These are phyloP conservation scores for Brachionus rubens DNA, from an alignment of 1,140 invertebrate species.

Conservation along the genomic window DNA sequence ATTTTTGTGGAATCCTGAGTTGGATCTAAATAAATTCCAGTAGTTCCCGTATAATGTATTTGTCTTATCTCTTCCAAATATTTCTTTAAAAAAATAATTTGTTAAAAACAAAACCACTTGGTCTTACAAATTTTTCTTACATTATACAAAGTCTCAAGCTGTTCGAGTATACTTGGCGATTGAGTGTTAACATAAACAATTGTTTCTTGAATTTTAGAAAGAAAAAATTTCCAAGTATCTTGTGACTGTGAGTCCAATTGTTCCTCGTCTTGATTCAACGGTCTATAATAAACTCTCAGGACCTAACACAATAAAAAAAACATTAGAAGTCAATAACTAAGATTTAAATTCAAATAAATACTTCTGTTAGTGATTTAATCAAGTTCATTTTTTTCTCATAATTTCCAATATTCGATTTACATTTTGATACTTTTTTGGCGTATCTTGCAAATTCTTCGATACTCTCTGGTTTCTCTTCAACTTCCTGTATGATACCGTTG, in stretches of 20 bases:
- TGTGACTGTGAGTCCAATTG: constrained; percentile 54
- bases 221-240: constrained; percentile 55
- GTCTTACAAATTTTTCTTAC: constrained; percentile 48
- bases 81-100: constrained; percentile 49
- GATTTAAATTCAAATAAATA: neutral
- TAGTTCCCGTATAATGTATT: constrained; percentile 53
- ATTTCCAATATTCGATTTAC: constrained; percentile 54
- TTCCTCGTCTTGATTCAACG: constrained; percentile 57
- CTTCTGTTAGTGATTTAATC: constrained; percentile 59
- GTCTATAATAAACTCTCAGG: constrained; percentile 56
- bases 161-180: constrained; percentile 55
- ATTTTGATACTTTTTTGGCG: constrained; percentile 55
- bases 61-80: constrained; percentile 53
- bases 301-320: too few relatives aligned
- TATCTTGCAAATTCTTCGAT: constrained; percentile 56
- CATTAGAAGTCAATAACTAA: too few relatives aligned
- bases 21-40: constrained; percentile 56
- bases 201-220: constrained; percentile 57
- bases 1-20: constrained; percentile 53
- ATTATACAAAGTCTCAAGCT: constrained; percentile 54
- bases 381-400: constrained; percentile 57
- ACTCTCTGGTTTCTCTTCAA: constrained; percentile 33
- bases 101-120: neutral
- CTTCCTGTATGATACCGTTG: constrained; percentile 49
- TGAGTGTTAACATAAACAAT: constrained; percentile 57